phyloP scores from a whole-genome alignment of 2,113 vertebrate genomes.

The Oryzias curvinotus region DNA sequence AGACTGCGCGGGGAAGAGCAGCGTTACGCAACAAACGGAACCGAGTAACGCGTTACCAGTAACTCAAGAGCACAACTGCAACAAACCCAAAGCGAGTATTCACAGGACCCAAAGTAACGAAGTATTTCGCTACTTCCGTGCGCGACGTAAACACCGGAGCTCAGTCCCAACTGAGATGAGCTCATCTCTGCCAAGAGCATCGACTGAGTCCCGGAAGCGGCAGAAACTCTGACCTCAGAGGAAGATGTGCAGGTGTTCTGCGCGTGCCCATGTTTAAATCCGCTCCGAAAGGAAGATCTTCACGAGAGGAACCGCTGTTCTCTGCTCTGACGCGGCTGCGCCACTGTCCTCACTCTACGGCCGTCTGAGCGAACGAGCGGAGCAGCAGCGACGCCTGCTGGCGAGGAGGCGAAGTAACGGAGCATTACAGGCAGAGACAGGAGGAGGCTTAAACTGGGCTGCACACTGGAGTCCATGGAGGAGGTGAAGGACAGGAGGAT shows the following conservation, averaged over 20 bases:
- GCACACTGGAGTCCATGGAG: too few species aligned
- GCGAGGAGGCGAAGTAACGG: background rate
- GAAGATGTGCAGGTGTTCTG: background rate
- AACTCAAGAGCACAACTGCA: too few species aligned
- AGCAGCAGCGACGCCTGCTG: conserved; percentile 6
- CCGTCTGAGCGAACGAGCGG: background rate
- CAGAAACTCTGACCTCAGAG: conserved; percentile 19
- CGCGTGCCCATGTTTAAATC: background rate
- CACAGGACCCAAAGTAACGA: too few species aligned
- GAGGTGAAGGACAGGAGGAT: too few species aligned
- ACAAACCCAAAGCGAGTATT: too few species aligned
- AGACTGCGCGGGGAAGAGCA: too few species aligned
- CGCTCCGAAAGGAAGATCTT: background rate
- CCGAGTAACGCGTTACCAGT: too few species aligned
- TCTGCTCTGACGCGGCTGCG: background rate
- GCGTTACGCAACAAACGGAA: too few species aligned
- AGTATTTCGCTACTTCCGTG: too few species aligned
- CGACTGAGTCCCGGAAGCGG: background rate
- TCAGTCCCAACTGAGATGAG: conserved; percentile 16
- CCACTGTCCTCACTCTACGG: too few species aligned
- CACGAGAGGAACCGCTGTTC: background rate
- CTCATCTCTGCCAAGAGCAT: conserved; percentile 1
- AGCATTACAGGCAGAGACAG: too few species aligned
- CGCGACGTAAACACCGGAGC: background rate
- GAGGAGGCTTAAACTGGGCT: too few species aligned